Base-by-base conservation (phyloP, 2,888 invertebrate genomes). In the Napeogenes inachia region DNA sequence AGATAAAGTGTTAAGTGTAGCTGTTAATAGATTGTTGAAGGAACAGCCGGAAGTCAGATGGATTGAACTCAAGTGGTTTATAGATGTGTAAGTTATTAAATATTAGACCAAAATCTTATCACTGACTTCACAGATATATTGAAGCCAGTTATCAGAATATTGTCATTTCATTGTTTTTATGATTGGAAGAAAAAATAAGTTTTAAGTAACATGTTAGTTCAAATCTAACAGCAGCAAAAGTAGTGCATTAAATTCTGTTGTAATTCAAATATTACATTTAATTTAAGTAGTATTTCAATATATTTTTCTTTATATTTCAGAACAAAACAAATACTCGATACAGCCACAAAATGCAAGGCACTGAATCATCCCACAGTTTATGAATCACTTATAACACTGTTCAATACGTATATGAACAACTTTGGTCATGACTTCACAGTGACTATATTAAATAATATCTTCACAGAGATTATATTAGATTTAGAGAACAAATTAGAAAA, bases 61-160 rank as follows among this genome's bases (percentile, higher is more conserved):
- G 96, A 79, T 91, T 12, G 94, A 94, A 77, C 85, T 95, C 66
- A 92, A 93, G 62, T 96, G 95, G 94, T 88, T 94, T 74, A 85
- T 92, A 75, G 91, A 91, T 77, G 85, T 92, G 94, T 94, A 80
- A 92, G 93, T 91, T 75, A 66, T 90, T 42, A 10, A 42, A 42
- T 42, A 42, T 42, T 42, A 42, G 42, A 10, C 12, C 3, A 10
- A 10, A 10, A 42, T 42, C 8, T 2, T 42, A 10, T 10, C 10
- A 10, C 10, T 12, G 10, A 10, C 8, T 42, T 10, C 8, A 10
- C 1, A 10, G 3, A 42, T 42, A 10, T 42, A 42, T 5, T 35
- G 30, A 46, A 57, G 6, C n/a, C 32, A 46, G 4, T 35, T 45
- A 45, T 21, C 21, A 21, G 21, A 21, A 21, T 21, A 21, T 21